phyloP scores from a whole-genome alignment of 2,113 vertebrate species.

The Sciurus niger region DNA sequence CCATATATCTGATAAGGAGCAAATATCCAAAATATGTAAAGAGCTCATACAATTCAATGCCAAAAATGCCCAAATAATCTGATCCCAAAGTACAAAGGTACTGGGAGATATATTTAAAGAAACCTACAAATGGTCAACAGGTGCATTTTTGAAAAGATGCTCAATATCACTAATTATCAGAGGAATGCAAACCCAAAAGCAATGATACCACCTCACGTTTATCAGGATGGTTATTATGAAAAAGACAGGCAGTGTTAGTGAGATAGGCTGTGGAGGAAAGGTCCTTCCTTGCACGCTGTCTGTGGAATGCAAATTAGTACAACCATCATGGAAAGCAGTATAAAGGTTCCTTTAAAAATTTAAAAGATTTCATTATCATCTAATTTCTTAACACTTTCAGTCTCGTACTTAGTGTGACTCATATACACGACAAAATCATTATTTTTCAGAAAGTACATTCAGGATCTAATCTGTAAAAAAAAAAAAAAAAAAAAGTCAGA shows the following conservation, averaged over 20 bases:
- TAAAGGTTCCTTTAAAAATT: background rate
- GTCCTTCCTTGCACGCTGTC: background rate
- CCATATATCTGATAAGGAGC: background rate
- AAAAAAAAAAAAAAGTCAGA: background rate
- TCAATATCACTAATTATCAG: background rate
- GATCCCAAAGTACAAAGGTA: background rate
- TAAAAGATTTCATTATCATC: background rate
- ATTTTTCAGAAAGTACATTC: constrained; percentile 51
- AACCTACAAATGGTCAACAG: background rate
- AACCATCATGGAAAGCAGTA: background rate
- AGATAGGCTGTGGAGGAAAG: background rate
- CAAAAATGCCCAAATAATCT: background rate
- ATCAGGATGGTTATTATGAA: background rate
- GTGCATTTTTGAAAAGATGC: background rate
- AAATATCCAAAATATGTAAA: background rate
- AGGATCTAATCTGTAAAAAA: background rate
- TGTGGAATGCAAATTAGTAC: background rate
- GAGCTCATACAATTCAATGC: background rate
- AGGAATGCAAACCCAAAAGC: background rate
- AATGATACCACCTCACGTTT: background rate
- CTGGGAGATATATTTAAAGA: background rate
- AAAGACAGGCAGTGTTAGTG: background rate
- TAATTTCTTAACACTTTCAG: background rate
- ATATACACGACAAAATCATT: background rate
- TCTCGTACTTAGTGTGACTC: background rate